Base-by-base conservation (phyloP, 2,888 invertebrate genomes). In the Noctua pronuba region DNA sequence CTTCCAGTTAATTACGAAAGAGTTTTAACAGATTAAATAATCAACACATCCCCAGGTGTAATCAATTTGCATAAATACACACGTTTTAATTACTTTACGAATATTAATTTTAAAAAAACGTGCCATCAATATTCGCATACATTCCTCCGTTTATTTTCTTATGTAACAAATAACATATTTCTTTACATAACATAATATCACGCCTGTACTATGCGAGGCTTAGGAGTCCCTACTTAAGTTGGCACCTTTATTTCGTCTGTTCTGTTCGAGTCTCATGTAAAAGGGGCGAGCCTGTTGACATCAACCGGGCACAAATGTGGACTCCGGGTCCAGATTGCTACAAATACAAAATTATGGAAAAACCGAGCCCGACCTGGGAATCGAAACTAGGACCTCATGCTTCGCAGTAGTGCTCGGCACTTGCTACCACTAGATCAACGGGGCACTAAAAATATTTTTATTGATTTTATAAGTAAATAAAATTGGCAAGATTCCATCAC, bases 1-100 rank as follows among this genome's bases (percentile, higher is more conserved):
- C 72, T 82, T 28, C 77, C n/a, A 35, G 24, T 79, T 79, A 74
- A 83, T 79, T 74, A 28, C 62, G 78, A 79, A 74, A 79, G 66
- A 52, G 73, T 73, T 70, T 77, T 82, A 68, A 31, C 46, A 64
- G 41, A 58, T 82, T 77, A 72, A 80, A 82, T 82, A 82, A 64
- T 71, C n/a, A 67, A 52, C 46, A 62, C 8, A 68, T 58, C 55
- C 5, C 13, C 7, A 64, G 67, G 55, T 58, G 44, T 55, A 28
- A 77, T 78, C 41, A 52, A 82, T 82, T 83, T 79, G 71, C 84
- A 75, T 82, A 70, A 71, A 83, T 41, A 58, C 58, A 75, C 71
- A 75, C 71, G 67, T 74, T 76, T 71, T 79, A 79, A 82, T 75
- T 75, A 79, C n/a, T 52, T 38, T 18, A 52, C 31, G 71, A 58